Conservation (phyloP, 2,113 vertebrate species). For the Prunella fulvescens region DNA sequence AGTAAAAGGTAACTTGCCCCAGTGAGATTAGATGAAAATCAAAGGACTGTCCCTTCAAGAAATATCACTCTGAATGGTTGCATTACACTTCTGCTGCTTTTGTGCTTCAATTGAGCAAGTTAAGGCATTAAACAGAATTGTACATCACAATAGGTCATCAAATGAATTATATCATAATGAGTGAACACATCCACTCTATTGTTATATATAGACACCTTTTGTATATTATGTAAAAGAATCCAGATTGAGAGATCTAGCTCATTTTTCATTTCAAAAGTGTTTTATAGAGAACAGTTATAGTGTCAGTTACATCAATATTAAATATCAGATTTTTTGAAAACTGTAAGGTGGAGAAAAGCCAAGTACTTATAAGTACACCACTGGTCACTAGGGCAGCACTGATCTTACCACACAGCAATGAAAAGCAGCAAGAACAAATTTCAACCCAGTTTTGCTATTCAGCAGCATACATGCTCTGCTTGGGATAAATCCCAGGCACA, state of each 20-base stretch:
- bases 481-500: not conserved
- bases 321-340: not conserved
- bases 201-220: not conserved
- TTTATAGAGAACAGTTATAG: not conserved
- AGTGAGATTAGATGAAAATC: not conserved
- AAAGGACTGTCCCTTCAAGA: not conserved
- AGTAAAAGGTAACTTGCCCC: not conserved
- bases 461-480: not conserved
- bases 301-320: not conserved
- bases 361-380: not conserved
- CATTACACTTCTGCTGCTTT: not conserved
- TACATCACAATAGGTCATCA: not conserved
- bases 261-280: not conserved
- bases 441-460: not conserved
- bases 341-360: not conserved
- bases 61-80: not conserved
- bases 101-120: not conserved
- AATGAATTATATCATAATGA: slow-evolving; percentile 14
- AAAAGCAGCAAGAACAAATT: not conserved
- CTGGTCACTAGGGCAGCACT: not conserved
- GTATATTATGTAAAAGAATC: slow-evolving; percentile 6
- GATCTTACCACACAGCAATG: not conserved
- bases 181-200: not conserved
- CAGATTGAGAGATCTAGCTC: not conserved
- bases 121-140: slow-evolving; percentile 20